A percentile compares a stretch with the other conserved stretches of the same genome.
These are phyloP conservation scores for Tringa solitaria DNA, from an alignment of 2,113 vertebrate genomes.

Conservation along the genomic window DNA sequence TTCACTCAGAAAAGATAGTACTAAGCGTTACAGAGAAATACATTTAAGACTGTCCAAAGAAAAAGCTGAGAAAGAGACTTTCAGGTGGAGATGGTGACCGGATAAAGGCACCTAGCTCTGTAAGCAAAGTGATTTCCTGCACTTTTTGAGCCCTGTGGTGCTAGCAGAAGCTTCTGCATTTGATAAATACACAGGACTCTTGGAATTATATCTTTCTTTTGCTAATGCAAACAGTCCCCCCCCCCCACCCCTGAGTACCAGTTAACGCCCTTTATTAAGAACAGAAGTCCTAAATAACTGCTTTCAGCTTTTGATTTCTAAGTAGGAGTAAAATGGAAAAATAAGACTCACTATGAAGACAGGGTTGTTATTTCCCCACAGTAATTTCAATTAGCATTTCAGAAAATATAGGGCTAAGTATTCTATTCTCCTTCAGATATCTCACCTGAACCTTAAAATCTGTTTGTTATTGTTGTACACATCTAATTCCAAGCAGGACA, in stretches of 20 bases:
- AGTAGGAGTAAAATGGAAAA: neutral
- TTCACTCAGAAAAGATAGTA: neutral
- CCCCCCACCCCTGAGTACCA: neutral
- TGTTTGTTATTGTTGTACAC: neutral
- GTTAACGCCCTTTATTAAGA: neutral
- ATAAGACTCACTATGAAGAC: neutral
- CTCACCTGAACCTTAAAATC: neutral
- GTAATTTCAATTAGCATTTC: neutral
- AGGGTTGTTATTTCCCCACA: neutral
- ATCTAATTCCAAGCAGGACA: neutral
- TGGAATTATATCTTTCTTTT: neutral
- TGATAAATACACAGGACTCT: neutral
- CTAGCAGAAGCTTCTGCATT: neutral
- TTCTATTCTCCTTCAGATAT: neutral
- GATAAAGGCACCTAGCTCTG: neutral
- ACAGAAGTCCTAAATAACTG: neutral
- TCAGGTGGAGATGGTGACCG: neutral
- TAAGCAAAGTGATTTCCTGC: neutral
- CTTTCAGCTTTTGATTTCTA: neutral
- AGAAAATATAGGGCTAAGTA: neutral
- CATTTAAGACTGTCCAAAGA: neutral
- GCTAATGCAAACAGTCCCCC: neutral
- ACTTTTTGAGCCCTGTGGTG: neutral
- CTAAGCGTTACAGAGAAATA: neutral
- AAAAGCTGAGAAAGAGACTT: neutral